A percentile compares a stretch with the other conserved stretches of the same genome.
Evolutionary conservation across 1,140 invertebrate genomes (phyloP).

Genomic region (Rhynchophorus ferrugineus): DNA sequence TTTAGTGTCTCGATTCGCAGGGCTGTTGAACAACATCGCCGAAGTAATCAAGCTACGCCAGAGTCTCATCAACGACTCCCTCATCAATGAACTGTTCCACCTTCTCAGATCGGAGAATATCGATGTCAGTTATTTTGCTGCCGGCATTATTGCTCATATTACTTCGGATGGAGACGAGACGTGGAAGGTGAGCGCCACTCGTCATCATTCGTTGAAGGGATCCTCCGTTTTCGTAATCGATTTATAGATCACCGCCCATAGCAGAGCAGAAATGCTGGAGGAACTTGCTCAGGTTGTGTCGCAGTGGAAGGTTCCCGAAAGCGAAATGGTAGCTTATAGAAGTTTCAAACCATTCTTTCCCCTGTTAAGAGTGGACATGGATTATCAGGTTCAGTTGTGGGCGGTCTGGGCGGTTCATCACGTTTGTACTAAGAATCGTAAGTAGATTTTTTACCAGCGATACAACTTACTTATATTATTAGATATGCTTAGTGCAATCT

Average conservation of each 20-base stretch:
- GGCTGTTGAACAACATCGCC: conserved; percentile 72
- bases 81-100: conserved; percentile 51
- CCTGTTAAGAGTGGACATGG: conserved; percentile 51
- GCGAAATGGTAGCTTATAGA: conserved; percentile 78
- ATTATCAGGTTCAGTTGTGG: conserved; percentile 69
- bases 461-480: not conserved
- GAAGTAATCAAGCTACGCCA: conserved; percentile 53
- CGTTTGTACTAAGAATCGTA: conserved; percentile 73
- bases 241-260: conserved; percentile 18
- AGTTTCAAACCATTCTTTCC: conserved; percentile 76
- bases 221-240: not conserved
- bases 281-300: conserved; percentile 53
- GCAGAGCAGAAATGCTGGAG: conserved; percentile 48
- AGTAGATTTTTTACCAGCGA: conserved; percentile 31
- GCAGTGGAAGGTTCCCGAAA: conserved; percentile 63
- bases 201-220: not conserved
- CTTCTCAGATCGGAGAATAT: conserved; percentile 62
- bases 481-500: not conserved
- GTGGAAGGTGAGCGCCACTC: conserved; percentile 45
- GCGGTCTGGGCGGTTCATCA: conserved; percentile 79
- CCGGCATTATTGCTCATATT: conserved; percentile 72
- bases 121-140: conserved; percentile 77
- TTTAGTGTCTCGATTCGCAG: conserved; percentile 5
- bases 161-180: conserved; percentile 52
- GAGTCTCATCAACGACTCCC: conserved; percentile 55